Evolutionary conservation across 2,888 invertebrate genomes (phyloP), one percentile per base, ranked within the genome.

Genomic region (Teinopalpus imperialis): DNA sequence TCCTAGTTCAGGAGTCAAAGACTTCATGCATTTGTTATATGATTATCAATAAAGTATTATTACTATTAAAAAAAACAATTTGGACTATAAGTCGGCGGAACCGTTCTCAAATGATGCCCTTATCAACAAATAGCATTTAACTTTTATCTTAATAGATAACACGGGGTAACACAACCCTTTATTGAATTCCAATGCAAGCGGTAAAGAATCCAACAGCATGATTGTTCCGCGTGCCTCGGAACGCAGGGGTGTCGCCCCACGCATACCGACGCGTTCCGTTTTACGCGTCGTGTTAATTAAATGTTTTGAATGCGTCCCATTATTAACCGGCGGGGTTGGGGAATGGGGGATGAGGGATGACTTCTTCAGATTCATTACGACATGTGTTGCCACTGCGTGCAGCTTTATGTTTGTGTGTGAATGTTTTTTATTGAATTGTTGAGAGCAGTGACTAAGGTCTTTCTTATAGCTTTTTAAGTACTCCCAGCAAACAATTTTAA

Each of bases 271-370:
- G 24, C 29, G 43, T 35, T 48, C 43, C 26, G 44, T 37, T 37
- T 37, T 9, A 37, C 34, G 21, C 30, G 48, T 51, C 50, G 51
- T 62, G 67, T 67, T 74, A 77, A 77, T 77, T 74, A 74, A 75
- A 77, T 75, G 74, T 74, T 74, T 73, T 69, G 70, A 70, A 77
- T 74, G 56, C 63, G 55, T 57, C 48, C 56, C 53, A 54, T 59
- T 63, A 61, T 40, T 27, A 16, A 34, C 39, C 7, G 26, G 44
- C 9, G 21, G 16, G 9, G 36, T 13, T 34, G 8, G 34, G 20
- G 20, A 14, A 26, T 14, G 30, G n/a, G n/a, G n/a, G n/a, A n/a
- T n/a, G 24, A 13, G 40, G 40, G 41, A 21, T 40, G 27, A 21
- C 23, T 36, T 31, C 44, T 37, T 39, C 30, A 18, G 5, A 31